phyloP scores from a whole-genome alignment of 2,113 vertebrate species.

The Channa maculata region DNA sequence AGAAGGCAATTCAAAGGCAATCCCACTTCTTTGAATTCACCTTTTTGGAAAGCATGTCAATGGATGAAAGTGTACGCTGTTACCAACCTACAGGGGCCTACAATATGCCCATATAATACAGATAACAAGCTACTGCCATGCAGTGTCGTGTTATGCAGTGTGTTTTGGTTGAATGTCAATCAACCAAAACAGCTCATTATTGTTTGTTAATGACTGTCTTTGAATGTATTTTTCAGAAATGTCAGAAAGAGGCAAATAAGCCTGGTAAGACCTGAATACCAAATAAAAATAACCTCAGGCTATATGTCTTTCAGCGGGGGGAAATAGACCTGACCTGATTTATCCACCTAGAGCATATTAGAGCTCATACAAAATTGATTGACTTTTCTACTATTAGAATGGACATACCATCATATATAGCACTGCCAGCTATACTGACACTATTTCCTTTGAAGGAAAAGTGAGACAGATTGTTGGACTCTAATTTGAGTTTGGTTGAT shows the following conservation, averaged over 20 bases:
- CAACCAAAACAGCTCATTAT: constrained; percentile 23
- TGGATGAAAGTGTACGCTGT: constrained; percentile 11
- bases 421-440: neutral
- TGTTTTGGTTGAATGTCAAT: constrained; percentile 23
- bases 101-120: constrained; percentile 9
- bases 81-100: neutral
- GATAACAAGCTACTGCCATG: constrained; percentile 10
- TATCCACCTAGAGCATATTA: constrained; percentile 28
- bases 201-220: constrained; percentile 25
- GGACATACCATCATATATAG: neutral
- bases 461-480: neutral
- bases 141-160: constrained; percentile 23
- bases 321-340: constrained; percentile 25
- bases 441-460: neutral
- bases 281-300: constrained; percentile 29
- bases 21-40: constrained; percentile 32
- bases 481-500: neutral
- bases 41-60: constrained; percentile 43
- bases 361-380: constrained; percentile 29
- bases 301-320: neutral
- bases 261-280: constrained; percentile 2
- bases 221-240: constrained; percentile 9
- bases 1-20: constrained; percentile 42
- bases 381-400: constrained; percentile 26
- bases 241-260: constrained; percentile 13